These are phyloP conservation scores for Leptestheria dahalacensis DNA, from an alignment of 1,140 invertebrate species.

Conservation along the genomic window DNA sequence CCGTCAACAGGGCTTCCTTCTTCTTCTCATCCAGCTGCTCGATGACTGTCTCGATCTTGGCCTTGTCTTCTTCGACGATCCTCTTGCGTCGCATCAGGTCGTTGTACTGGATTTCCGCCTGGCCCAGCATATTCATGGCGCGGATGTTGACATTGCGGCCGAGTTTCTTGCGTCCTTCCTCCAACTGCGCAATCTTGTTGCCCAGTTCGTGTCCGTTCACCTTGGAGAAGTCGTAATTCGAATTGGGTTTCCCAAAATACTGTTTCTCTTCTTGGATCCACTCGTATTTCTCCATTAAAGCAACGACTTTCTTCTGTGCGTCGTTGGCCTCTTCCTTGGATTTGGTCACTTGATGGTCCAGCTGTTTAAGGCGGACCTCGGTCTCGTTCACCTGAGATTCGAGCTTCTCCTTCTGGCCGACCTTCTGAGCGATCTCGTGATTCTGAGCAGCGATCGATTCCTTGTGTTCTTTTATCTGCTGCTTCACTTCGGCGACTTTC, in stretches of 20 bases:
- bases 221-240: conserved; percentile 37
- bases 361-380: conserved; percentile 61
- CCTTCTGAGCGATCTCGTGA: conserved; percentile 49
- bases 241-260: conserved; percentile 55
- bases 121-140: conserved; percentile 68
- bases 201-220: conserved; percentile 31
- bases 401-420: conserved; percentile 49
- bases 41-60: conserved; percentile 67
- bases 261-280: conserved; percentile 68
- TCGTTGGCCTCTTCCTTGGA: conserved; percentile 31
- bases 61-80: conserved; percentile 75
- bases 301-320: conserved; percentile 31
- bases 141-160: conserved; percentile 64
- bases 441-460: conserved; percentile 54
- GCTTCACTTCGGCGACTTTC: conserved; percentile 31
- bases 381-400: conserved; percentile 32
- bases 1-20: conserved; percentile 44
- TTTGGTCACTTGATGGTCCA: conserved; percentile 44
- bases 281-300: conserved; percentile 39
- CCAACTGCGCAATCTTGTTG: conserved; percentile 42
- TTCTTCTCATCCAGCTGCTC: conserved; percentile 80
- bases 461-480: conserved; percentile 56
- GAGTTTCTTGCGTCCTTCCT: conserved; percentile 52
- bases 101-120: conserved; percentile 65
- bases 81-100: conserved; percentile 61